Percentiles rank a stretch among this genome's conserved stretches.
These are phyloP conservation scores for Enteromius anoplus DNA, from an alignment of 2,797 vertebrate genomes.

Conservation along the genomic window DNA sequence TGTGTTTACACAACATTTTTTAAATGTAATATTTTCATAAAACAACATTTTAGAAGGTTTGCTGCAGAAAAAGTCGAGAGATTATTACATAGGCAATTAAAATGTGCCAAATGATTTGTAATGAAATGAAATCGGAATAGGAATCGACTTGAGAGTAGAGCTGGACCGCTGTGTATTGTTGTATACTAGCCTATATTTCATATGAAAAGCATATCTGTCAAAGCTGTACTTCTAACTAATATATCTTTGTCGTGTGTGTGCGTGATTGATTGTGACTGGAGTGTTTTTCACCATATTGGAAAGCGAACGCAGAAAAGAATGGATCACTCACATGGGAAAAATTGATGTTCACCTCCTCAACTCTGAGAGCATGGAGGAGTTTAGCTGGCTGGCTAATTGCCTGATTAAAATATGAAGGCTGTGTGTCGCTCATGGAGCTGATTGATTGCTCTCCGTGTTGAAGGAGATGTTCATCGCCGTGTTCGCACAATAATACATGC, in stretches of 20 bases:
- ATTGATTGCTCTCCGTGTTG: slow-evolving; percentile 23
- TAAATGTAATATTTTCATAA: not conserved
- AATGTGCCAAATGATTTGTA: not conserved
- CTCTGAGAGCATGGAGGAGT: slow-evolving; percentile 39
- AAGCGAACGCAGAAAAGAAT: slow-evolving; percentile 67
- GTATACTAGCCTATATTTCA: not conserved
- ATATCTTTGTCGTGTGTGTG: not conserved
- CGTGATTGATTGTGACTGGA: not conserved
- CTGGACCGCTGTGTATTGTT: not conserved
- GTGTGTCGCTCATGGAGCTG: slow-evolving; percentile 5
- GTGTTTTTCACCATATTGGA: slow-evolving; percentile 41
- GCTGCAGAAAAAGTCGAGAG: not conserved
- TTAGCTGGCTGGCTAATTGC: slow-evolving; percentile 57
- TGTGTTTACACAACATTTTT: not conserved
- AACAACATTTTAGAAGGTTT: not conserved
- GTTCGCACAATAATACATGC: not conserved
- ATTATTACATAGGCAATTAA: no score
- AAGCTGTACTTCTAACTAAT: not conserved
- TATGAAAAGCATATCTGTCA: not conserved
- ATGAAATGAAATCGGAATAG: not conserved
- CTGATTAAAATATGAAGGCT: slow-evolving; percentile 56
- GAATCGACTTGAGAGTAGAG: not conserved
- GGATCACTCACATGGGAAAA: slow-evolving; percentile 47
- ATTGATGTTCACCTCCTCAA: slow-evolving; percentile 46
- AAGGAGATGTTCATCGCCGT: slow-evolving; percentile 23